Percentiles rank a stretch among this genome's conserved stretches.
Evolutionary conservation across 1,140 invertebrate species (phyloP).

Genomic region (Chironomus tepperi): DNA sequence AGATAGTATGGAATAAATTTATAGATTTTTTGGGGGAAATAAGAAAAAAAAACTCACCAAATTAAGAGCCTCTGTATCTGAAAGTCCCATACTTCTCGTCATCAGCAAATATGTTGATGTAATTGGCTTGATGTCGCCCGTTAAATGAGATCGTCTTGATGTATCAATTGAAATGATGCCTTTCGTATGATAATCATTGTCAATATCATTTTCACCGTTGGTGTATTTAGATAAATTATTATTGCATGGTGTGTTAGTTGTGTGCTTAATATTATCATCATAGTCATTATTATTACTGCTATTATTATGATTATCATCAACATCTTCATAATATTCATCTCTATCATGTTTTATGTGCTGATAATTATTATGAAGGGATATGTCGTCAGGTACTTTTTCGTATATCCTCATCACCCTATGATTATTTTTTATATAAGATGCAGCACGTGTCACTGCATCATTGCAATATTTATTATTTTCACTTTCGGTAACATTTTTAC

Average conservation of each 20-base stretch:
- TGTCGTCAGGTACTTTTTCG: neutral
- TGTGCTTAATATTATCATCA: constrained; percentile 3
- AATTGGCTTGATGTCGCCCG: constrained; percentile 74
- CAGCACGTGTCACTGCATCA: neutral
- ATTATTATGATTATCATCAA: neutral
- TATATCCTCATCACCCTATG: constrained; percentile 2
- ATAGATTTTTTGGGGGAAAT: neutral
- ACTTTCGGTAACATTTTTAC: no score
- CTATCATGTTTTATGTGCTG: neutral
- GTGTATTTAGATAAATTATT: neutral
- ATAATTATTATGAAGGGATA: neutral
- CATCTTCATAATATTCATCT: neutral
- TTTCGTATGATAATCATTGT: neutral
- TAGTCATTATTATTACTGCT: neutral
- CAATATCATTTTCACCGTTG: neutral
- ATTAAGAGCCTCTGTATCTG: constrained; percentile 50
- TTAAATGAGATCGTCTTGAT: constrained; percentile 31
- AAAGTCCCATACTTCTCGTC: constrained; percentile 54
- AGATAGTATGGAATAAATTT: no score
- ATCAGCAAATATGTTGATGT: constrained; percentile 79
- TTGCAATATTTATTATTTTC: no score
- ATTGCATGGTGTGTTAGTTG: neutral
- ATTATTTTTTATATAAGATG: neutral
- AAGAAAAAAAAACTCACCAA: constrained; percentile 34
- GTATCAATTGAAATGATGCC: neutral